Base-by-base conservation (phyloP, 2,888 invertebrate species). In the Drosophila affinis region DNA sequence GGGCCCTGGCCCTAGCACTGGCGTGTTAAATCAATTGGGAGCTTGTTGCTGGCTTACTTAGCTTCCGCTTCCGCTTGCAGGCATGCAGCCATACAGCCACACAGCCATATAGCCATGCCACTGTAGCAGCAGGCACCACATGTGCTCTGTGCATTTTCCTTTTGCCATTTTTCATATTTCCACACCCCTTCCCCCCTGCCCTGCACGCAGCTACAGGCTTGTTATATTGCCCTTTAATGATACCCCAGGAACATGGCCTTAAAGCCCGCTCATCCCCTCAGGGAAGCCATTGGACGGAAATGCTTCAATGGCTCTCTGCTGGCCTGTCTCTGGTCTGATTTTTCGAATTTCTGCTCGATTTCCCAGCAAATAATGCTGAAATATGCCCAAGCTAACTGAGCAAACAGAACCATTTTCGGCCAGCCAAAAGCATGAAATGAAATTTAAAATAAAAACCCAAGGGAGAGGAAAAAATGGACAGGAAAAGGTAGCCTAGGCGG, bases 11-110 rank as follows among this genome's bases (percentile, higher is more conserved):
- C 29, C 29, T 56, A 63, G 76, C 64, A 64, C 72, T 75, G 64
- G 70, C 70, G 89, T 81, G 89, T 85, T 88, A 88, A 86, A 84
- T 86, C 85, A 88, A 86, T 86, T 88, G 85, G 89, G 89, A 85
- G 75, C 87, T 88, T 79, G 76, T 79, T 84, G 78, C 84, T 86
- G 81, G 72, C 74, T 63, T 86, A 83, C 79, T 81, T 83, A 80
- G 81, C 72, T 72, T 71, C 73, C 71, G 81, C 71, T 77, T 88
- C 81, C 87, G 78, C 65, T 74, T 72, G 72, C 72, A 64, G 62
- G 45, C 27, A 60, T 39, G 51, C 24, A 52, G 62, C 54, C 45
- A 44, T 17, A 9, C 32, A 29, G 17, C 34, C n/a, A n/a, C n/a
- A n/a, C n/a, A n/a, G n/a, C n/a, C 53, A 17, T 55, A 52, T 48